Evolutionary conservation across 2,797 vertebrate genomes (phyloP), one percentile per base, ranked within the genome.

Genomic region (Myotis daubentonii): DNA sequence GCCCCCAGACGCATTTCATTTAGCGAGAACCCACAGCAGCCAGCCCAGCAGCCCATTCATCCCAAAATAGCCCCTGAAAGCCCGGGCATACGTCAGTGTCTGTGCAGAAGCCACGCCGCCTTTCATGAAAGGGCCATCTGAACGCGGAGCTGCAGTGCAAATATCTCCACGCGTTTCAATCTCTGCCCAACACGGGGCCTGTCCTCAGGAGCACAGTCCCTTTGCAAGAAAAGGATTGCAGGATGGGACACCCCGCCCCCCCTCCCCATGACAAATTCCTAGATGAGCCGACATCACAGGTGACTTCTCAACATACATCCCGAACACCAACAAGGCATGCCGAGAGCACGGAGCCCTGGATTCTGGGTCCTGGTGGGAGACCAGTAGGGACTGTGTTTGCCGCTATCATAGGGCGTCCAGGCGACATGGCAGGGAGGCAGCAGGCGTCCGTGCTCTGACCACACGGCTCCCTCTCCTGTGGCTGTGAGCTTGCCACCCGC

Each of bases 121-220:
- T 53, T 2, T 86, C 93, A 82, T 91, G 66, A 95, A 96, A 97
- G 91, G 49, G 51, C 51, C 94, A 72, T 80, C 80, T 83, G 97
- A 97, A 92, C 47, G 11, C 88, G 88, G 25, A 85, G 91, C 91
- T 84, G 22, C 38, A 82, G 92, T 71, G 94, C 85, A 96, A 97
- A 93, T 38, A 92, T 96, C 97, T 96, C 95, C 76, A 16, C 0
- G 33, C 22, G 51, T 97, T 96, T 96, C 96, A 94, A 95, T 93
- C 53, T 60, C 94, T 97, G 78, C 47, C 36, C 68, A 76, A 55
- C 86, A 94, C 90, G 86, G 96, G 79, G 68, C 75, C 96, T 72
- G 60, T 97, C 97, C 96, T 95, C 79, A 94, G 65, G 23, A 93
- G 92, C 95, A 47, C 0, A 8, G 82, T 47, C 41, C 76, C 94